phyloP scores from a whole-genome alignment of 1,140 invertebrate species.

The Dryas iulia region DNA sequence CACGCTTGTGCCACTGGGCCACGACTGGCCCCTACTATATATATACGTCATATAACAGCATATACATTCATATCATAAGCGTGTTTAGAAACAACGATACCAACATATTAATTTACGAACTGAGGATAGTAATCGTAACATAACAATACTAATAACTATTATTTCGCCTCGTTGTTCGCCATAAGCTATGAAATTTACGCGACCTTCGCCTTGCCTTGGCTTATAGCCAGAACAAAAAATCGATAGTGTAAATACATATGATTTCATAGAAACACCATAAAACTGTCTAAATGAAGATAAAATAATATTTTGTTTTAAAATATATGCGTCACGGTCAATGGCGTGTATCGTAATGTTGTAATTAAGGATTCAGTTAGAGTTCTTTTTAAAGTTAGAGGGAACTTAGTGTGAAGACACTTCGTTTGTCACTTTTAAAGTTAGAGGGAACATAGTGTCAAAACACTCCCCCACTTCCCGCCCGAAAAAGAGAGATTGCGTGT shows the following conservation, averaged over 20 bases:
- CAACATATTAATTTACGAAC: not conserved
- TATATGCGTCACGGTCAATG: not conserved
- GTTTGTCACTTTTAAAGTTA: no score
- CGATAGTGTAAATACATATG: not conserved
- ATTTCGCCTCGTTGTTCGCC: not conserved
- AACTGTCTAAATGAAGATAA: not conserved
- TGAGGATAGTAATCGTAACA: not conserved
- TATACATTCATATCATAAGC: no score
- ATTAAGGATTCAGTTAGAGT: not conserved
- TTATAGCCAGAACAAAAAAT: slow-evolving; percentile 9
- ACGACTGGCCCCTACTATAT: no score
- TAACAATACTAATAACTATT: not conserved
- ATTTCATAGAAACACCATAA: not conserved
- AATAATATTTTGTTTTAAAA: not conserved
- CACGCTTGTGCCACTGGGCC: no score
- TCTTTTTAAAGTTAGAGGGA: no score
- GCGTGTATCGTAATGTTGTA: not conserved
- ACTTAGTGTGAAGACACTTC: no score
- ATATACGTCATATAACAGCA: no score
- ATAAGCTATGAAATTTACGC: not conserved
- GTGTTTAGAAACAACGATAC: no score
- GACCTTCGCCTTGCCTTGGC: slow-evolving; percentile 15
- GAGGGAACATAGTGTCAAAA: no score
- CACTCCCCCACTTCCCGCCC: no score
- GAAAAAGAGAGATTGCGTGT: no score